phyloP scores from a whole-genome alignment of 2,888 invertebrate genomes.

The Philopedon plagiatum region DNA sequence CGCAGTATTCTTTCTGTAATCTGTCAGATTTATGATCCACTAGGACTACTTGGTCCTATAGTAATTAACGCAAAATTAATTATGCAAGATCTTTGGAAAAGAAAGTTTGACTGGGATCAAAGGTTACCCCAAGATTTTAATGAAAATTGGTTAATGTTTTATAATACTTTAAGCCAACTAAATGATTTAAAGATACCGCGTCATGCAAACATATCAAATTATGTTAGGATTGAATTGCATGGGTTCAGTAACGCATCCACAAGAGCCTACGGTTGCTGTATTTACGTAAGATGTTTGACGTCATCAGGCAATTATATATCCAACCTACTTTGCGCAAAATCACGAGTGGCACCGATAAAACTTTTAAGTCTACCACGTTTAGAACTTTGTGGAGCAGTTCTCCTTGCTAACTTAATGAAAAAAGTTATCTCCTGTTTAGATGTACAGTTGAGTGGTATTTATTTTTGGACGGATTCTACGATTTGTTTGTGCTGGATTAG shows the following conservation, averaged over 20 bases:
- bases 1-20: constrained; percentile 34
- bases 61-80: constrained; percentile 40
- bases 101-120: constrained; percentile 40
- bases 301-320: not conserved
- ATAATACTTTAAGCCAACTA: constrained; percentile 13
- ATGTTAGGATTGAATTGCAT: constrained; percentile 26
- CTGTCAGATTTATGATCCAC: constrained; percentile 42
- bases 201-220: constrained; percentile 16
- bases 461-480: constrained; percentile 13
- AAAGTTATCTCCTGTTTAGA: not conserved
- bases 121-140: constrained; percentile 19
- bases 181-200: constrained; percentile 23
- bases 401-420: constrained; percentile 29
- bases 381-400: constrained; percentile 40
- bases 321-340: constrained; percentile 40
- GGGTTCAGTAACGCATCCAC: constrained; percentile 36
- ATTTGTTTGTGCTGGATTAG: constrained; percentile 21
- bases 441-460: not conserved
- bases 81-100: constrained; percentile 38
- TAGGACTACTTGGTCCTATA: constrained; percentile 35
- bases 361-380: constrained; percentile 39
- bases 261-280: constrained; percentile 41
- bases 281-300: constrained; percentile 37
- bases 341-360: constrained; percentile 39
- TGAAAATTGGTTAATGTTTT: constrained; percentile 27